A percentile compares a stretch with the other conserved stretches of the same genome.
phyloP scores from a whole-genome alignment of 2,797 vertebrate species.

The Fundulus diaphanus region DNA sequence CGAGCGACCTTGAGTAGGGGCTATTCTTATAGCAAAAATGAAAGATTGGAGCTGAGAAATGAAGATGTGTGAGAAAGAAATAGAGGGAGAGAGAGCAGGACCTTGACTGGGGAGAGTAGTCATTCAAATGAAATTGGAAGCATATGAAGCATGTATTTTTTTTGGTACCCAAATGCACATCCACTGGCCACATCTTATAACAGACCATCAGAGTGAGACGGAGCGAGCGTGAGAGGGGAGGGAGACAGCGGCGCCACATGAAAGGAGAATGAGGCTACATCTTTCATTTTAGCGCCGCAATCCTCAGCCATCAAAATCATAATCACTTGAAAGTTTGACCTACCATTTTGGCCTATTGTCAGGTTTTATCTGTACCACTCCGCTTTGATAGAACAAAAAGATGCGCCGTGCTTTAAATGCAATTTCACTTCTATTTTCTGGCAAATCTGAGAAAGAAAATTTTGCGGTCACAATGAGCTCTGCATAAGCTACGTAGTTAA shows the following conservation, averaged over 20 bases:
- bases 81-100: conserved; percentile 63
- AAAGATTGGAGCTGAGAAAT: conserved; percentile 91
- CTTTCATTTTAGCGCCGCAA: conserved; percentile 65
- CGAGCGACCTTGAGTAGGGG: conserved; percentile 60
- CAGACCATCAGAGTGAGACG: conserved; percentile 58
- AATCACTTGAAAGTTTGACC: conserved; percentile 67
- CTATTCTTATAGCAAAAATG: conserved; percentile 83
- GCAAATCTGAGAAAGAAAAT: conserved; percentile 85
- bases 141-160: conserved; percentile 72
- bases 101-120: conserved; percentile 74
- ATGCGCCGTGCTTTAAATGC: conserved; percentile 87
- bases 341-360: conserved; percentile 51
- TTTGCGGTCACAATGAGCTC: conserved; percentile 66
- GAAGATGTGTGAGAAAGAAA: conserved; percentile 75
- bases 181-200: conserved; percentile 70
- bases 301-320: conserved; percentile 61
- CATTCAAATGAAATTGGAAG: conserved; percentile 79
- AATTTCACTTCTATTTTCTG: conserved; percentile 79
- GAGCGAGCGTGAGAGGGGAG: conserved; percentile 57
- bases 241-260: conserved; percentile 68
- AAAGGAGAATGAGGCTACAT: conserved; percentile 65
- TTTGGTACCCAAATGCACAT: conserved; percentile 71
- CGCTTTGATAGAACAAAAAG: conserved; percentile 71
- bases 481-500: conserved; percentile 57
- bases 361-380: conserved; percentile 87